Base-by-base conservation (phyloP, 2,888 invertebrate species). In the Lamellibrachia columna region DNA sequence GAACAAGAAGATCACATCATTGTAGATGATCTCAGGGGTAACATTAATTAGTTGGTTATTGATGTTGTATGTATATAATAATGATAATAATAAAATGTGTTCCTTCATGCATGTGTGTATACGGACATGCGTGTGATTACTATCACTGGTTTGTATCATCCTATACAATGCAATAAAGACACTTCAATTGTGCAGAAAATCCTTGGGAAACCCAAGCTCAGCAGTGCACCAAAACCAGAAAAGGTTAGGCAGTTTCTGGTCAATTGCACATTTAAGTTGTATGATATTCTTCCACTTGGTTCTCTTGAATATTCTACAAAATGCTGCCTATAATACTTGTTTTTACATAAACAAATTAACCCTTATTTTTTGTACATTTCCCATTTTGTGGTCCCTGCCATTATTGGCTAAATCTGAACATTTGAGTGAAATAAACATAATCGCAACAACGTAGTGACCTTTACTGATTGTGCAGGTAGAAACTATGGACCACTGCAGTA, bases 401-500 rank as follows among this genome's bases (percentile, higher is more conserved):
- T 40, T 92, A 11, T 52, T 28, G 93, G 6, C n/a, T 22, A 75
- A 75, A 75, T 22, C 22, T 75, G 6, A 75, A 75, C 75, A 75
- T 75, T 75, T 75, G 8, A 11, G 7, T 58, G 0, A 58, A 58
- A 58, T 58, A 58, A 58, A 8, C 58, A 2, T 58, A 8, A 15
- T 58, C 58, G 15, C 6, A 3, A 8, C 58, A 11, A 58, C 8
- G 40, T 40, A 40, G 15, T 8, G 11, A 58, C 3, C 75, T 75
- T 22, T n/a, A 15, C 40, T 28, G 40, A 15, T 93, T 93, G 3
- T 40, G 40, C 91, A 96, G 98, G 99, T 96, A 98, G 98, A 95
- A 97, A 99, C 2, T 99, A 99, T 96, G 99, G 99, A 0, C 99
- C 99, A 0, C 98, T 99, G 98, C 99, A 99, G 96, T 99, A 99